Conservation (phyloP, 2,797 vertebrate species). For the Lindbergichthys nudifrons region DNA sequence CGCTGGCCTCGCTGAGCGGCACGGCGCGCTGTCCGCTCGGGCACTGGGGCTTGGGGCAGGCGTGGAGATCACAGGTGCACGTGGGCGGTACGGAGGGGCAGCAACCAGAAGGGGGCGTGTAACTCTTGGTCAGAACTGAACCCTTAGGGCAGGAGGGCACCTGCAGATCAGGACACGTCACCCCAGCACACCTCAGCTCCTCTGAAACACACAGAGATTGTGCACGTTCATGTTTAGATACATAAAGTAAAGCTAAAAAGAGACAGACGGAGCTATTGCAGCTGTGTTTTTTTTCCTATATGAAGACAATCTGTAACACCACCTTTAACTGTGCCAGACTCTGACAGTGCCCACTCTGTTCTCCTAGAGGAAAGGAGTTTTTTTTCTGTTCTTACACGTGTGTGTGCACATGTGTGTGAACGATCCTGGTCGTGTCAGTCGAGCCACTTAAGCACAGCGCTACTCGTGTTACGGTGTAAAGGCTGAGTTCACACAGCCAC, state of each 20-base stretch:
- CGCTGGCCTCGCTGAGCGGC: slow-evolving; percentile 74
- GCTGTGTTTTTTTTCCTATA: background rate
- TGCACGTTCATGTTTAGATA: background rate
- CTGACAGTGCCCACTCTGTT: slow-evolving; percentile 55
- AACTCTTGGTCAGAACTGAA: slow-evolving; percentile 81
- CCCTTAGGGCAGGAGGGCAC: slow-evolving; percentile 80
- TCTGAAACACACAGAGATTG: slow-evolving; percentile 74
- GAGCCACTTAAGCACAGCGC: slow-evolving; percentile 35
- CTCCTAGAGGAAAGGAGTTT: background rate
- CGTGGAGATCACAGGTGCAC: slow-evolving; percentile 82
- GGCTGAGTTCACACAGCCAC: slow-evolving; percentile 54
- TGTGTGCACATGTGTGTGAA: slow-evolving; percentile 11
- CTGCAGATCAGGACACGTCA: slow-evolving; percentile 74
- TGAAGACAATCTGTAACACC: background rate
- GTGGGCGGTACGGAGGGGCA: slow-evolving; percentile 78
- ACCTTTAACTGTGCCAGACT: background rate
- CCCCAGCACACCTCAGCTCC: slow-evolving; percentile 79
- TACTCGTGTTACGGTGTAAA: slow-evolving; percentile 59
- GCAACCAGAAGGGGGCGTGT: slow-evolving; percentile 81
- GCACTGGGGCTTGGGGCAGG: slow-evolving; percentile 79
- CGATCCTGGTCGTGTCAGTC: slow-evolving; percentile 38
- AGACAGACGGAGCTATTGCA: background rate
- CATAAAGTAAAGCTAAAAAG: background rate
- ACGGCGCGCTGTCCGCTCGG: slow-evolving; percentile 71
- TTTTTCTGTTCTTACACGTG: slow-evolving; percentile 24